Percentiles rank a stretch among this genome's conserved stretches.
Conservation (phyloP, 2,888 invertebrate genomes). For the Cactoblastis cactorum region DNA sequence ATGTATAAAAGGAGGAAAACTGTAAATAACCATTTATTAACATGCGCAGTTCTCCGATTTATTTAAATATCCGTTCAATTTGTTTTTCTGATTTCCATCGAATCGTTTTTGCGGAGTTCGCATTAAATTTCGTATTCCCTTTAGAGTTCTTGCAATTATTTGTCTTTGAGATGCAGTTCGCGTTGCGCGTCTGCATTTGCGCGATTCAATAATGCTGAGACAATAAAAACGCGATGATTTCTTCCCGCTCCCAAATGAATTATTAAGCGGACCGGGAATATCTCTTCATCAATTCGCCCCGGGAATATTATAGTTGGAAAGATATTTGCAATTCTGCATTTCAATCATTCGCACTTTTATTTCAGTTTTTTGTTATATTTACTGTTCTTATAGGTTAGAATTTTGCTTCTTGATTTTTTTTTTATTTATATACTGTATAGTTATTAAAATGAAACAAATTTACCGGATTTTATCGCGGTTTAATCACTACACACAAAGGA, state of each 20-base stretch:
- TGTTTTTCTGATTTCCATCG: slow-evolving; percentile 34
- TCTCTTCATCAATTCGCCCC: slow-evolving; percentile 6
- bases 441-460: too few species aligned
- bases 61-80: slow-evolving; percentile 20
- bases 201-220: slow-evolving; percentile 36
- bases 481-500: too few species aligned
- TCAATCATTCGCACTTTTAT: neutral
- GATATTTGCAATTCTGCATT: slow-evolving; percentile 9
- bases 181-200: slow-evolving; percentile 42
- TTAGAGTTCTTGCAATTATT: slow-evolving; percentile 53
- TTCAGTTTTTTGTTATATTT: neutral
- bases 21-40: too few species aligned
- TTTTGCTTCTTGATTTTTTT: too few species aligned
- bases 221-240: slow-evolving; percentile 33
- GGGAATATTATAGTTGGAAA: slow-evolving; percentile 4
- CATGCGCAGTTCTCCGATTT: too few species aligned
- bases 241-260: slow-evolving; percentile 22
- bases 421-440: too few species aligned
- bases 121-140: slow-evolving; percentile 55
- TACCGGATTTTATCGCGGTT: too few species aligned
- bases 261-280: slow-evolving; percentile 12
- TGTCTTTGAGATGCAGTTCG: slow-evolving; percentile 56
- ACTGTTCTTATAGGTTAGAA: too few species aligned
- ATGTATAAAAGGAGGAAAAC: too few species aligned
- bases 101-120: slow-evolving; percentile 40